Conservation (phyloP, 2,888 invertebrate genomes). For the Herminia tarsipennalis region DNA sequence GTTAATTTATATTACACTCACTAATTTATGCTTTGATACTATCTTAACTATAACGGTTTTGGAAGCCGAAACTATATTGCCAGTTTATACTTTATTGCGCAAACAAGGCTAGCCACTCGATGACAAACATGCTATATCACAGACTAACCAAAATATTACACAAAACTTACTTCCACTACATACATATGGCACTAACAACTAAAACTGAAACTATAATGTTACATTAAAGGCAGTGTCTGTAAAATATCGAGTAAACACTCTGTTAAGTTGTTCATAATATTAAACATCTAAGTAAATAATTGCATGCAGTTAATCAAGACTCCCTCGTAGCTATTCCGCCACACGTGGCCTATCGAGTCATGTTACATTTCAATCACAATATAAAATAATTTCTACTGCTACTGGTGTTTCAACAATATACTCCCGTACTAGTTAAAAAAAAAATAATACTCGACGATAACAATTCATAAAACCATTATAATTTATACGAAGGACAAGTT, state of each 20-base stretch:
- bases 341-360: slow-evolving; percentile 44
- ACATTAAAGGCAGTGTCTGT: slow-evolving; percentile 67
- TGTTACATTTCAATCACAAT: slow-evolving; percentile 85
- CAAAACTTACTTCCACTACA: slow-evolving; percentile 73
- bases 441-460: slow-evolving; percentile 80
- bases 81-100: slow-evolving; percentile 45
- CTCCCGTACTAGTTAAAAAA: slow-evolving; percentile 70
- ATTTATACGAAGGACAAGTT: slow-evolving; percentile 62
- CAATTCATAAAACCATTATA: slow-evolving; percentile 75
- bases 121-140: slow-evolving; percentile 77
- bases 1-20: slow-evolving; percentile 28
- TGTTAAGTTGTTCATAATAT: slow-evolving; percentile 19
- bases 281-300: slow-evolving; percentile 16
- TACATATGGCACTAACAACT: slow-evolving; percentile 78
- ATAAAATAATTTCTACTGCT: slow-evolving; percentile 74
- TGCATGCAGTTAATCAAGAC: slow-evolving; percentile 26
- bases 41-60: slow-evolving; percentile 34
- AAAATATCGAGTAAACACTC: slow-evolving; percentile 28
- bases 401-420: slow-evolving; percentile 72
- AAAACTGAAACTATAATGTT: slow-evolving; percentile 62
- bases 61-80: slow-evolving; percentile 34
- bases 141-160: slow-evolving; percentile 79
- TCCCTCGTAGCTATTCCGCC: slow-evolving; percentile 10
- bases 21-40: slow-evolving; percentile 36
- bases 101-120: slow-evolving; percentile 70